Base-by-base conservation (phyloP, 2,113 vertebrate genomes). In the Tylochromis polylepis region DNA sequence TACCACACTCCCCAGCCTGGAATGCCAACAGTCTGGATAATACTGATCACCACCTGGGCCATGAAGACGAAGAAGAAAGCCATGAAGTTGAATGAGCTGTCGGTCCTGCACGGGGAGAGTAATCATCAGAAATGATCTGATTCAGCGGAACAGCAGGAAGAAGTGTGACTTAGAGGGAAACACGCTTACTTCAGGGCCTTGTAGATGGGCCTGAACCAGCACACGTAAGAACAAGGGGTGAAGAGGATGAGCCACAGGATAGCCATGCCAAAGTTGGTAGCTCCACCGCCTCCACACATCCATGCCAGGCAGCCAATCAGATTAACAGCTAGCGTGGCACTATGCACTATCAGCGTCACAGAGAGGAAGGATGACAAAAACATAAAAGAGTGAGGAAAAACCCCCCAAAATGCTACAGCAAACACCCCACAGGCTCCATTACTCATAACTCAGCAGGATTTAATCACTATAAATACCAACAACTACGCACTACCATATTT, bases 121-220 rank as follows among this genome's bases (percentile, higher is more conserved):
- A 31, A 81, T 36, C 4, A 1, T 88, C 62, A 82, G 49, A 56
- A 77, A 81, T 5, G 6, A 83, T n/a, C 29, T 24, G 29, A 81
- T 53, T 79, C 79, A 72, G 53, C 24, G 11, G 27, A 70, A 24
- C 7, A 31, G 43, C 70, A 24, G 59, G 24, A 51, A 24, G 11
- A 65, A 11, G 36, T 36, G 5, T 46, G 5, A 58, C 11, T 88
- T 67, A 6, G 67, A 36, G 16, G n/a, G 14, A 51, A 10, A 89
- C 41, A 87, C 18, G 96, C 98, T 98, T 96, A 99, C 99, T 98
- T 99, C 96, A 99, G 99, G 94, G 99, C 99, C 96, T 99, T 99
- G 97, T 99, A 99, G 97, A 99, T 99, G 94, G 99, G 99, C 95
- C 99, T 97, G 96, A 99, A 99, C 99, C 99, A 99, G 97, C 99